Base-by-base conservation (phyloP, 2,888 invertebrate genomes). In the Drosophila birchii region DNA sequence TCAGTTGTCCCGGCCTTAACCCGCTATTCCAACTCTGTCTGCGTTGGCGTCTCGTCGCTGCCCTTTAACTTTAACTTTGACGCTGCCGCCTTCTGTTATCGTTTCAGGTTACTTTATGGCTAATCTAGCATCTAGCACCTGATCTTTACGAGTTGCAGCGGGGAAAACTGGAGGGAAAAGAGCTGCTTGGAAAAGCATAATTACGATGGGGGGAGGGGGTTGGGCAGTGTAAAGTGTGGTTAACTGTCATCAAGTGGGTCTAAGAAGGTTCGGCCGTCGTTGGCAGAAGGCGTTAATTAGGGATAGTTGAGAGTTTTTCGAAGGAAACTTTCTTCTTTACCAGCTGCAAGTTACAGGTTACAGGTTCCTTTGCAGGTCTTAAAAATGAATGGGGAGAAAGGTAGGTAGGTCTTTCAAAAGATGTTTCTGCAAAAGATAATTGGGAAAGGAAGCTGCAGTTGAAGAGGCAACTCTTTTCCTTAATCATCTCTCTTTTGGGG, bases 1-100 rank as follows among this genome's bases (percentile, higher is more conserved):
- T 34, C 51, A 34, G 34, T 36, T 3, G 16, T 16, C 9, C 51
- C 51, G 51, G 34, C 60, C 59, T 34, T 58, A 61, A 61, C 58
- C 60, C 41, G 59, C 41, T 26, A 43, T 23, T 18, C 23, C 23
- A 11, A 29, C 44, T 53, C 32, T 38, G 76, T 75, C 79, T 69
- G 75, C 62, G 72, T 56, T 76, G 58, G 69, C 73, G 68, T 68
- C 72, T 76, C 70, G 49, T 53, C 73, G 78, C 62, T 83, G 88
- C 83, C 84, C 83, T 84, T 88, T 84, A 78, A 63, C 77, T 79
- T 68, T 63, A 51, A 73, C 62, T 67, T 68, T 60, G 73, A 47
- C 63, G 44, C 51, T 59, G 53, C 64, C 57, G 49, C 66, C 71
- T 59, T 59, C 63, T 75, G 75, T 74, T 57, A 66, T 66, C 53